Base-by-base conservation (phyloP, 1,140 invertebrate species). In the Brachionus paranguensis region DNA sequence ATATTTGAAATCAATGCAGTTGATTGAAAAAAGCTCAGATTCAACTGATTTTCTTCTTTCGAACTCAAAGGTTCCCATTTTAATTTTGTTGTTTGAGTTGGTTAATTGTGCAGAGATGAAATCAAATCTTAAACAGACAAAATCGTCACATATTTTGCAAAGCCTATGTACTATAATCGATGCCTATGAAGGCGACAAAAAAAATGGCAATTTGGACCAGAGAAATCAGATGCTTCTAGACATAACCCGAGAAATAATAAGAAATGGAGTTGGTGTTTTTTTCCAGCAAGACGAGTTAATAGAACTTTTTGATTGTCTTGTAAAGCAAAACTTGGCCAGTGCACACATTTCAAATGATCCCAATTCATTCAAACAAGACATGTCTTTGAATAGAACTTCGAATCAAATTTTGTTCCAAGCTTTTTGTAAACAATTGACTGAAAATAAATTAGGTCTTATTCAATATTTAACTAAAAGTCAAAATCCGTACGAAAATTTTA, bases 201-300 rank as follows among this genome's bases (percentile, higher is more conserved):
- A 33, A 41, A 33, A 33, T 33, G 65, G 10, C 24, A 33, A 68
- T 24, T 45, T 74, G 8, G 33, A 76, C 20, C 20, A 76, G 3
- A 29, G 11, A 27, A 76, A 24, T 76, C 72, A 50, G 47, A 50
- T 76, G 20, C 20, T 76, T n/a, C 12, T 50, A 11, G 17, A 47
- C 11, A 50, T 76, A 27, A 76, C 72, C n/a, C 53, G 50, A 76
- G 72, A 76, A 33, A 76, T 76, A 76, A 76, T 76, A 3, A 76
- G 24, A 76, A 76, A 76, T 76, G 72, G 72, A 37, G 47, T 76
- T 27, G 17, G 43, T 27, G 43, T 47, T 50, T 76, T 76, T 50
- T 50, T 50, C 20, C 41, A 33, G 7, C n/a, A 76, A 27, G 33
- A 50, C 12, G 72, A 76, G 27, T 27, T 37, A 14, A 76, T 47